Evolutionary conservation across 2,888 invertebrate species (phyloP), one percentile per base, ranked within the genome.

Genomic region (Melipona bicolor): DNA sequence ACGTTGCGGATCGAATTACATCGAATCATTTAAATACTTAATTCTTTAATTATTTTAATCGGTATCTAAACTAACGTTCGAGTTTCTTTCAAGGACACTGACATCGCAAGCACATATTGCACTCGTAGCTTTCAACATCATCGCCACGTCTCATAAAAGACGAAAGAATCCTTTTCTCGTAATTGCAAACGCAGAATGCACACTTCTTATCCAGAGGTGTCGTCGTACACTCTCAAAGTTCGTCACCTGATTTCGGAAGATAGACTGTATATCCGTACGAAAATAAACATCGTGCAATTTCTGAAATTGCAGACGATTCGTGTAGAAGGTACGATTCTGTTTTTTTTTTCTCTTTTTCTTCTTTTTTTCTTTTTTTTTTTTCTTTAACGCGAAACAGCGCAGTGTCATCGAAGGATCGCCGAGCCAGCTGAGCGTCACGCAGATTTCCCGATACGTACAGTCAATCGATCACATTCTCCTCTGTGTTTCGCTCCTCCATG

Each of bases 211-310:
- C 4, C 13, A 1, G 11, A 43, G 32, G 50, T 21, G 61, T 43
- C 19, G 15, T 36, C 54, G 21, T 2, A 4, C 17, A 21, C 13
- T 54, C 43, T 36, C 54, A 62, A 65, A 73, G 32, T 32, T 73
- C 11, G 11, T 21, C 32, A 32, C 54, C 61, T 24, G 21, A 43
- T 50, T 72, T 62, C 68, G 68, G 52, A 72, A 79, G 61, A 27
- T 64, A 65, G 32, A 56, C 52, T 70, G 43, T 80, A 70, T 65
- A 70, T 59, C 50, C 21, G 59, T 80, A 74, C 52, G 73, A 82
- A 74, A 70, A 70, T 79, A 75, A 69, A 78, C 32, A 54, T 65
- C 61, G 54, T 56, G 78, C 56, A 62, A 77, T 73, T 70, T 64
- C 36, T 68, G 13, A 62, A 67, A 71, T 56, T 56, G 62, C 50